These are phyloP conservation scores for Silurus glanis DNA, from an alignment of 2,113 vertebrate genomes.

Conservation along the genomic window DNA sequence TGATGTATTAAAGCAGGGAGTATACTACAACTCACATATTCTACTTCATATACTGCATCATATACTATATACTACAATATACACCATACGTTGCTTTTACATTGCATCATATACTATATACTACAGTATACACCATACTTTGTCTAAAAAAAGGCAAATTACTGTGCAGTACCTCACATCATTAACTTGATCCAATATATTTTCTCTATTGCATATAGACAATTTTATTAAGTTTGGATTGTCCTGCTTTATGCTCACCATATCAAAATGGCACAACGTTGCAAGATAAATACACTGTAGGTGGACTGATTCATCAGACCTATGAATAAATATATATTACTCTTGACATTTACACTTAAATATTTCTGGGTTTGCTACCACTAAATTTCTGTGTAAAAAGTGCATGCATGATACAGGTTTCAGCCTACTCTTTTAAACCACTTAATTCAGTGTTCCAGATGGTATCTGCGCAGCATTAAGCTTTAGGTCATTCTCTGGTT, in stretches of 20 bases:
- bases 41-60: not conserved
- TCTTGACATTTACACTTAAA: not conserved
- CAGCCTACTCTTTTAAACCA: not conserved
- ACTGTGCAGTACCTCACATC: not conserved
- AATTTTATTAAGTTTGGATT: not conserved
- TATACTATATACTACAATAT: too few species aligned
- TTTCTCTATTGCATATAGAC: not conserved
- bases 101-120: not conserved
- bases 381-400: not conserved
- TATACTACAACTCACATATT: not conserved
- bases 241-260: not conserved
- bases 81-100: not conserved
- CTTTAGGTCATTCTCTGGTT: not conserved
- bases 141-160: not conserved
- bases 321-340: not conserved
- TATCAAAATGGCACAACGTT: not conserved
- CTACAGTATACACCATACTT: not conserved
- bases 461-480: not conserved
- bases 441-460: conserved; percentile 16
- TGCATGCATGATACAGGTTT: not conserved
- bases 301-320: not conserved
- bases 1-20: not conserved
- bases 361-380: not conserved
- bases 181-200: not conserved
- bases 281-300: not conserved